Conservation (phyloP, 2,888 invertebrate species). For the Sinohyriopsis cumingii region DNA sequence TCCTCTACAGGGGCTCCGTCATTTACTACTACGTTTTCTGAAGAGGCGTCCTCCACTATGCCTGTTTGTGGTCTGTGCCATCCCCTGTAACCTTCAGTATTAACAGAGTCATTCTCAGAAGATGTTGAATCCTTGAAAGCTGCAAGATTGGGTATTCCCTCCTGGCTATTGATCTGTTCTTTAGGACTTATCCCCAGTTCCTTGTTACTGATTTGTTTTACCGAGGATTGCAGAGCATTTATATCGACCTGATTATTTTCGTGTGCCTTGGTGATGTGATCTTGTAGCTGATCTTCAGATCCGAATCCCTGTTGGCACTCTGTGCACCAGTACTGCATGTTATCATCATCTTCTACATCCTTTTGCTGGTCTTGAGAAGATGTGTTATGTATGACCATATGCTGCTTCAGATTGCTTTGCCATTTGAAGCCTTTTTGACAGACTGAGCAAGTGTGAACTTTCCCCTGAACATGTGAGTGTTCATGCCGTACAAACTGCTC, state of each 20-base stretch:
- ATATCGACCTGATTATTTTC: slow-evolving; percentile 20
- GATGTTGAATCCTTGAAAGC: no score
- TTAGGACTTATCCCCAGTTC: background rate
- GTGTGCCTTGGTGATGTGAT: slow-evolving; percentile 49
- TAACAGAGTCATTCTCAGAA: no score
- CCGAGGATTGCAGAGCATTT: background rate
- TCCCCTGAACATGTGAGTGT: slow-evolving; percentile 52
- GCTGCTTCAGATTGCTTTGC: slow-evolving; percentile 48
- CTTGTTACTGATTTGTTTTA: background rate
- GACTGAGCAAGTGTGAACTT: slow-evolving; percentile 40
- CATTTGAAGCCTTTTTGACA: slow-evolving; percentile 51
- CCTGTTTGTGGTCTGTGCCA: no score
- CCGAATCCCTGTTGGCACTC: slow-evolving; percentile 58
- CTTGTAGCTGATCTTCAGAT: slow-evolving; percentile 44
- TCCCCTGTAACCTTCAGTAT: no score
- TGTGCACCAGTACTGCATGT: slow-evolving; percentile 56
- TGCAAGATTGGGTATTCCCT: no score
- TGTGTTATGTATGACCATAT: slow-evolving; percentile 22
- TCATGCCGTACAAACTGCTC: slow-evolving; percentile 58
- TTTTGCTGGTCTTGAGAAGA: background rate
- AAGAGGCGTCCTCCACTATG: no score
- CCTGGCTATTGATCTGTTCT: no score
- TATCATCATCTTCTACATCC: slow-evolving; percentile 10
- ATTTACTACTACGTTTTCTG: background rate
- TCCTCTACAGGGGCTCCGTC: background rate